These are phyloP conservation scores for Turdus rufiventris DNA, from an alignment of 2,113 vertebrate genomes.

Conservation along the genomic window DNA sequence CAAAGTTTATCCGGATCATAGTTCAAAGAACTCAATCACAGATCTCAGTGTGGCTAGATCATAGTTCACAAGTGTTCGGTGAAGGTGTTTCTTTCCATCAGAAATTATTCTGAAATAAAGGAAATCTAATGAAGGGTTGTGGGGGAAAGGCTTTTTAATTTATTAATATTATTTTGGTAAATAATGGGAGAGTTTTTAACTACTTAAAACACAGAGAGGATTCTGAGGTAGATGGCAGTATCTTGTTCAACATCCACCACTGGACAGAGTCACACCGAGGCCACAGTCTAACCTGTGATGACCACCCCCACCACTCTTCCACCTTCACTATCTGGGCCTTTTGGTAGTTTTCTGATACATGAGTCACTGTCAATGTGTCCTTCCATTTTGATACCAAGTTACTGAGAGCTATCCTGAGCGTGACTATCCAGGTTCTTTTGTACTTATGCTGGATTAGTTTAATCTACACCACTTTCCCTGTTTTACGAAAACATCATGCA, in stretches of 20 bases:
- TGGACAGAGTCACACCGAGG: not conserved
- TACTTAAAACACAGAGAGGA: not conserved
- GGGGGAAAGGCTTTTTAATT: accelerated
- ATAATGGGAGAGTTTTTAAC: not conserved
- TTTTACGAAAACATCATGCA: not conserved
- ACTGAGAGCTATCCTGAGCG: not conserved
- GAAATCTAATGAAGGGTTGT: not conserved
- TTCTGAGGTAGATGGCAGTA: not conserved
- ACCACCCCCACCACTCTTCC: not conserved
- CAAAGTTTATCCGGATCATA: not conserved
- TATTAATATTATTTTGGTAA: not conserved
- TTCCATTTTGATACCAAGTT: not conserved
- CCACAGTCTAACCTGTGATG: not conserved
- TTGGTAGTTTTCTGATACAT: not conserved
- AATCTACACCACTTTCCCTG: not conserved
- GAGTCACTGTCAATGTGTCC: not conserved
- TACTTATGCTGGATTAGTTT: not conserved
- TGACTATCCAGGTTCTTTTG: not conserved
- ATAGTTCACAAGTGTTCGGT: not conserved
- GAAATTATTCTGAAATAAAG: not conserved
- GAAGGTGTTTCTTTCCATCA: not conserved
- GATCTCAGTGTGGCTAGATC: not conserved
- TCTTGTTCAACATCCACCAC: not conserved
- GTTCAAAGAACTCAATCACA: not conserved
- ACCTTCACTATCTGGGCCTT: not conserved